A percentile compares a stretch with the other conserved stretches of the same genome.
phyloP scores from a whole-genome alignment of 2,888 invertebrate genomes.

The Sarcophaga carnaria region DNA sequence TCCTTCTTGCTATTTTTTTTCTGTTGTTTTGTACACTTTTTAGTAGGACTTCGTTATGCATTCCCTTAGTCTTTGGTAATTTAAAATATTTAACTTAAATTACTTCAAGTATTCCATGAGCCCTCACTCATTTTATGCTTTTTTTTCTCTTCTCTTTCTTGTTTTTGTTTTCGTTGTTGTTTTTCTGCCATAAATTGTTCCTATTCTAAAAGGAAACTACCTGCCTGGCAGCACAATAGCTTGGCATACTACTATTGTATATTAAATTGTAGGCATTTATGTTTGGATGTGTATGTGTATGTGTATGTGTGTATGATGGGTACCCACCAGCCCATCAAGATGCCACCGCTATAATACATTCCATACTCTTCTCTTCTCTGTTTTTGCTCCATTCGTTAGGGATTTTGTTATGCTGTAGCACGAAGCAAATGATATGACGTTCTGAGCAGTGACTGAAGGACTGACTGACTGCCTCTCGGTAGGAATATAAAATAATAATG shows the following conservation, averaged over 20 bases:
- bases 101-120: constrained; percentile 51
- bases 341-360: not conserved
- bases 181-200: constrained; percentile 43
- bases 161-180: not conserved
- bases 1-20: not conserved
- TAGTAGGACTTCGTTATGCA: not conserved
- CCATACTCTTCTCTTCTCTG: not conserved
- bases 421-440: too few species aligned
- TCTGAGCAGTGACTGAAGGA: not conserved
- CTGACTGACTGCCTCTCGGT: not conserved
- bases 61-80: constrained; percentile 47
- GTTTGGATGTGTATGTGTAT: not conserved
- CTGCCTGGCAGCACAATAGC: constrained; percentile 34
- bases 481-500: not conserved
- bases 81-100: constrained; percentile 67
- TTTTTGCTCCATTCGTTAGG: not conserved
- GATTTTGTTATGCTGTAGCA: not conserved
- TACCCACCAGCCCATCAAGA: not conserved
- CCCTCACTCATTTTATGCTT: not conserved
- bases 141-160: constrained; percentile 39
- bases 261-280: not conserved
- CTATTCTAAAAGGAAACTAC: constrained; percentile 52
- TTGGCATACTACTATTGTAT: constrained; percentile 11
- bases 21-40: not conserved
- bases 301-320: not conserved